Percentiles rank a stretch among this genome's conserved stretches.
phyloP scores from a whole-genome alignment of 2,888 invertebrate species.

The Pristionchus mayeri region DNA sequence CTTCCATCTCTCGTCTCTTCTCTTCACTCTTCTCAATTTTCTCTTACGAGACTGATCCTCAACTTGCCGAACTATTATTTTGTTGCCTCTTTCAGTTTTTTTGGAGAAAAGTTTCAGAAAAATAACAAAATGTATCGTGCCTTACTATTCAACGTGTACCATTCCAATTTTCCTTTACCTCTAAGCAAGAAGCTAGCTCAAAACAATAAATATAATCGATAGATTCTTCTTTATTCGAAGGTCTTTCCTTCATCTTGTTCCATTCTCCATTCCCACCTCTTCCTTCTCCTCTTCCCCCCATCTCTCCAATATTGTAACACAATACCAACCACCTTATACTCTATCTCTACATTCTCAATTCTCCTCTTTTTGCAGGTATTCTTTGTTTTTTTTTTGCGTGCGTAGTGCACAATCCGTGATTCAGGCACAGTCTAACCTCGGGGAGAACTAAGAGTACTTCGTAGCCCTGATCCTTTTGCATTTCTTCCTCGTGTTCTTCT shows the following conservation, averaged over 20 bases:
- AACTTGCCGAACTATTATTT: neutral
- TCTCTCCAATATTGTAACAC: neutral
- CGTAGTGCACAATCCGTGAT: neutral
- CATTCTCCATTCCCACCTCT: neutral
- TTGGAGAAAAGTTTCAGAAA: neutral
- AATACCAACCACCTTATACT: constrained; percentile 26
- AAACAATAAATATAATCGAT: no score
- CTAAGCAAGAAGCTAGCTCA: no score
- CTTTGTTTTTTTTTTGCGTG: neutral
- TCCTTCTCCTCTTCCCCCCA: neutral
- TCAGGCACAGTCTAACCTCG: neutral
- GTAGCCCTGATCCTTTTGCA: neutral
- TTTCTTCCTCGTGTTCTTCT: neutral
- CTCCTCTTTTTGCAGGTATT: neutral
- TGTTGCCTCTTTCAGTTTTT: neutral
- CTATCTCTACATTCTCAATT: constrained; percentile 14
- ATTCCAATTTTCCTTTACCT: no score
- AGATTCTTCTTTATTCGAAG: neutral
- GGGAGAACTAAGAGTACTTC: neutral
- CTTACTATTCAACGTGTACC: neutral
- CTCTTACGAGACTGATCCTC: neutral
- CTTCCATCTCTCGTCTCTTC: neutral
- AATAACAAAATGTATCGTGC: neutral
- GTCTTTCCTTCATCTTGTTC: constrained; percentile 16
- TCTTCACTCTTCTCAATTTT: neutral